A percentile compares a stretch with the other conserved stretches of the same genome.
phyloP scores from a whole-genome alignment of 2,888 invertebrate species.

The Liposcelis brunnea region DNA sequence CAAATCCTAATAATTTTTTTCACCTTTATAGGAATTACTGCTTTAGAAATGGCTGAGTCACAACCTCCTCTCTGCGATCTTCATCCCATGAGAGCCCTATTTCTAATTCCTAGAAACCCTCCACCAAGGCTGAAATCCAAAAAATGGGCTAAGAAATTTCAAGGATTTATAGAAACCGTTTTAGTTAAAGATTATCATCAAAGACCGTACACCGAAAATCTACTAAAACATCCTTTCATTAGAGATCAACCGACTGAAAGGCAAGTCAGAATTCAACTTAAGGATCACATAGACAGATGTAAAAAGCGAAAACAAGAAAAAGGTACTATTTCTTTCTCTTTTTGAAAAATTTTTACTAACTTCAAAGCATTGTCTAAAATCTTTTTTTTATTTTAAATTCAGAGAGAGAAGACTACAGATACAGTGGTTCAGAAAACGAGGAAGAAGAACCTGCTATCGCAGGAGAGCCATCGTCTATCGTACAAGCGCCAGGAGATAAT shows the following conservation, averaged over 20 bases:
- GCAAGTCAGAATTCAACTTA: slow-evolving; percentile 93
- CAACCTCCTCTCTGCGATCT: slow-evolving; percentile 98
- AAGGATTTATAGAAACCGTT: slow-evolving; percentile 95
- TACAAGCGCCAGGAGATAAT: slow-evolving; percentile 80
- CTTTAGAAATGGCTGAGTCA: slow-evolving; percentile 99
- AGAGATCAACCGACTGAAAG: slow-evolving; percentile 97
- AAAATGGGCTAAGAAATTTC: slow-evolving; percentile 96
- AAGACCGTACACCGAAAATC: slow-evolving; percentile 94
- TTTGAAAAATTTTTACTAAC: no score
- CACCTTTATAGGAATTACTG: slow-evolving; percentile 68
- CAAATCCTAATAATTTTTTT: neutral
- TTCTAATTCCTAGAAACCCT: slow-evolving; percentile 94
- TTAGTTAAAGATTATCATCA: slow-evolving; percentile 98
- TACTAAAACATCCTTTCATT: slow-evolving; percentile 94
- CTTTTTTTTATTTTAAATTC: slow-evolving; percentile 13
- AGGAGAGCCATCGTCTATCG: slow-evolving; percentile 89
- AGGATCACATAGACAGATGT: slow-evolving; percentile 97
- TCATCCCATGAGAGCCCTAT: slow-evolving; percentile 98
- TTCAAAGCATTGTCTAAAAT: slow-evolving; percentile 5
- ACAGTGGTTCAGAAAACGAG: slow-evolving; percentile 94
- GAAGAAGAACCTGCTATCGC: slow-evolving; percentile 84
- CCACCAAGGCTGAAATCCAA: slow-evolving; percentile 95
- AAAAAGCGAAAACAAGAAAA: slow-evolving; percentile 89
- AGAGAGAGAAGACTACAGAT: slow-evolving; percentile 39
- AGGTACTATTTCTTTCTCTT: slow-evolving; percentile 35